Evolutionary conservation across 1,140 invertebrate genomes (phyloP).

Genomic region (Euglossa dilemma): DNA sequence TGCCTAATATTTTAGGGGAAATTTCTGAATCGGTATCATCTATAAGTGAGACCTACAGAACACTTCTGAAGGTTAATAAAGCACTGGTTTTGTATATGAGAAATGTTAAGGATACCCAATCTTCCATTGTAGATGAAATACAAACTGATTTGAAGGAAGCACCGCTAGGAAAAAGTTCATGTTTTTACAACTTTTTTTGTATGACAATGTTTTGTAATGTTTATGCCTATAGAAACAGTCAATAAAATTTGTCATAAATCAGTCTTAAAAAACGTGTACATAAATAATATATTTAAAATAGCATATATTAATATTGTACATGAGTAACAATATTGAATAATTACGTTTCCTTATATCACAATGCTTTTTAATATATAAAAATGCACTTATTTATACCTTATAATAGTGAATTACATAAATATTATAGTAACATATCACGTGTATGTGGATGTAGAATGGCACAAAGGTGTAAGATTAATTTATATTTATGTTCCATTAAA

Average conservation of each 20-base stretch:
- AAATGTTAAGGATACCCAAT: constrained; percentile 1
- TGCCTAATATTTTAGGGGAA: constrained; percentile 46
- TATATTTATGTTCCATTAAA: constrained; percentile 7
- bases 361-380: constrained; percentile 32
- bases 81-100: constrained; percentile 39
- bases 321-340: not conserved
- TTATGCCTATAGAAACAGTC: not conserved
- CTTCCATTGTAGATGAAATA: not conserved
- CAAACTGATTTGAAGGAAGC: not conserved
- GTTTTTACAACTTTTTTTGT: not conserved
- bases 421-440: not conserved
- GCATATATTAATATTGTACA: too few relatives aligned
- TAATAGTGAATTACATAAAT: constrained; percentile 2
- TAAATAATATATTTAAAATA: not conserved
- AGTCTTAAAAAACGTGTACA: not conserved
- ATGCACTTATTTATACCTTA: constrained; percentile 15
- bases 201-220: not conserved
- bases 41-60: constrained; percentile 36
- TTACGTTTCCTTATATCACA: constrained; percentile 11
- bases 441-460: constrained; percentile 24
- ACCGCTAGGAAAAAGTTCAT: not conserved
- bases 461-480: not conserved
- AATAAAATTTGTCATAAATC: not conserved
- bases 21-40: constrained; percentile 41
- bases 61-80: constrained; percentile 54